A percentile compares a stretch with the other conserved stretches of the same genome.
Conservation (phyloP, 2,797 vertebrate genomes). For the Esox lucius region DNA sequence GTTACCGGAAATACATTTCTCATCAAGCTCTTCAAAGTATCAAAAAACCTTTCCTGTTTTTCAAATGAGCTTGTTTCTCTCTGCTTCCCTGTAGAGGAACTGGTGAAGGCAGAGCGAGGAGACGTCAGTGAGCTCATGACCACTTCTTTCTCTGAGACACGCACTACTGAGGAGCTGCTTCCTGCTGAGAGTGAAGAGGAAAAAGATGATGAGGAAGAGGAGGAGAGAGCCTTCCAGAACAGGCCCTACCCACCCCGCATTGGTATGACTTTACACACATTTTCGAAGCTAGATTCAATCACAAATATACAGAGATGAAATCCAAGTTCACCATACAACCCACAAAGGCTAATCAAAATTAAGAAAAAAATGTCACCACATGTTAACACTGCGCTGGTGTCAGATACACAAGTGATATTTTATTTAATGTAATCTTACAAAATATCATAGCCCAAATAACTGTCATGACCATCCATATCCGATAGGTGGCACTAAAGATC, state of each 20-base stretch:
- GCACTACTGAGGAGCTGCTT: slow-evolving; percentile 77
- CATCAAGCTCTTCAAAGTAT: background rate
- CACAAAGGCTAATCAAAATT: too few relatives aligned
- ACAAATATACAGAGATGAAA: too few relatives aligned
- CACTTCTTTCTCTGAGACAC: slow-evolving; percentile 84
- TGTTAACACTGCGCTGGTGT: too few relatives aligned
- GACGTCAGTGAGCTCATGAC: slow-evolving; percentile 80
- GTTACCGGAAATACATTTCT: too few relatives aligned
- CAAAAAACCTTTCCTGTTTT: background rate
- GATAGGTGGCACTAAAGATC: too few relatives aligned
- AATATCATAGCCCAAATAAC: too few relatives aligned
- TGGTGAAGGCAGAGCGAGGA: slow-evolving; percentile 75
- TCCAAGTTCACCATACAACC: too few relatives aligned
- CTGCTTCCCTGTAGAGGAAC: slow-evolving; percentile 62
- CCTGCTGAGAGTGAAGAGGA: slow-evolving; percentile 80
- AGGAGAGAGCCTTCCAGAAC: slow-evolving; percentile 76
- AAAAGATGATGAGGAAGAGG: slow-evolving; percentile 80
- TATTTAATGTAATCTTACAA: too few relatives aligned
- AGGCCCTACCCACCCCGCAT: slow-evolving; percentile 77
- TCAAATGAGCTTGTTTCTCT: background rate
- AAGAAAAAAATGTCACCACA: too few relatives aligned
- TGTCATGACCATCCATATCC: too few relatives aligned
- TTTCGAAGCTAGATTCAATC: too few relatives aligned
- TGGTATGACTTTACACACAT: slow-evolving; percentile 53
- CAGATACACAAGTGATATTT: too few relatives aligned